Percentiles rank a stretch among this genome's conserved stretches.
These are phyloP conservation scores for Leptopterna dolabrata DNA, from an alignment of 2,888 invertebrate species.

Conservation along the genomic window DNA sequence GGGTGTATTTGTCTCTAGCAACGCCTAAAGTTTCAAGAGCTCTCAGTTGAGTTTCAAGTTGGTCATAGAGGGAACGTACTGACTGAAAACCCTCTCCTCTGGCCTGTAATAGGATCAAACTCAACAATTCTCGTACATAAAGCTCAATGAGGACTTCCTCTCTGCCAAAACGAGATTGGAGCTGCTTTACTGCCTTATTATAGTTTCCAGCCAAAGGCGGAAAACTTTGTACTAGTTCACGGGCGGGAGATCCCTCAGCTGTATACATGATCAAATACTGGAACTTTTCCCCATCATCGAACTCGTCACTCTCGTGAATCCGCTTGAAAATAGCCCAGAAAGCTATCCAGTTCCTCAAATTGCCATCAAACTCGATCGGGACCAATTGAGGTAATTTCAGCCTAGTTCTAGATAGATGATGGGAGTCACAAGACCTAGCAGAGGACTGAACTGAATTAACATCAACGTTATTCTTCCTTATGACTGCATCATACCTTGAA, in stretches of 20 bases:
- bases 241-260: slow-evolving; percentile 52
- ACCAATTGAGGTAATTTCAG: slow-evolving; percentile 54
- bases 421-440: neutral
- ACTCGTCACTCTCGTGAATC: slow-evolving; percentile 42
- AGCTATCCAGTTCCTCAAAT: slow-evolving; percentile 62
- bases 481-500: neutral
- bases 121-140: slow-evolving; percentile 63
- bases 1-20: slow-evolving; percentile 62
- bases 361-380: slow-evolving; percentile 61
- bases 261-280: slow-evolving; percentile 59
- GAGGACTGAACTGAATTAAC: neutral
- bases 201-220: slow-evolving; percentile 61
- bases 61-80: slow-evolving; percentile 61
- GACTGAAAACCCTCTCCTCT: slow-evolving; percentile 34
- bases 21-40: slow-evolving; percentile 64
- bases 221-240: slow-evolving; percentile 59
- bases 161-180: slow-evolving; percentile 60
- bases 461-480: neutral
- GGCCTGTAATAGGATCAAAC: slow-evolving; percentile 63
- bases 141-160: slow-evolving; percentile 62
- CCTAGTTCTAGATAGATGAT: neutral
- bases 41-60: slow-evolving; percentile 63
- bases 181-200: slow-evolving; percentile 60
- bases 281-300: slow-evolving; percentile 53
- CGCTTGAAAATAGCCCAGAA: slow-evolving; percentile 61